These are phyloP conservation scores for Clarias laeviceps DNA, from an alignment of 2,797 vertebrate species.

Conservation along the genomic window DNA sequence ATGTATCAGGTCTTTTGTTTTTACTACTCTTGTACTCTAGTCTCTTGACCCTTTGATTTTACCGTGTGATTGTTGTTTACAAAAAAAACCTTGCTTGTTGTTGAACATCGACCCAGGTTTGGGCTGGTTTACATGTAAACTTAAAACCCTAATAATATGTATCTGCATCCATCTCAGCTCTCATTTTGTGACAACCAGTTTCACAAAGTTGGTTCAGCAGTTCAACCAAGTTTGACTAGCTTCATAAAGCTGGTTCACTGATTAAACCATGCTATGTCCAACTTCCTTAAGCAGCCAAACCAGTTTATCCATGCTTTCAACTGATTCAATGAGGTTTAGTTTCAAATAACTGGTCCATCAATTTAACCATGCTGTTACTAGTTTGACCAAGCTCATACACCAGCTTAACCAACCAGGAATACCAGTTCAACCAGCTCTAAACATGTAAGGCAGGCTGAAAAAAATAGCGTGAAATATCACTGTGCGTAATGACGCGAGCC, in stretches of 20 bases:
- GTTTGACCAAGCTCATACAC: background rate
- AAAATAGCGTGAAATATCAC: constrained; percentile 37
- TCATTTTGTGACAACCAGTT: too few relatives aligned
- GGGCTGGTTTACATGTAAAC: too few relatives aligned
- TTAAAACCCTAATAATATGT: too few relatives aligned
- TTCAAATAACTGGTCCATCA: background rate
- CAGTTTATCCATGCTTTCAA: background rate
- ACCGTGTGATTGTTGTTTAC: too few relatives aligned
- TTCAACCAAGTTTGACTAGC: background rate
- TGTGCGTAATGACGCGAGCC: constrained; percentile 28
- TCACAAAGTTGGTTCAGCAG: background rate
- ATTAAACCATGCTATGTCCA: background rate
- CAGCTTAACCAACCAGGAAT: background rate
- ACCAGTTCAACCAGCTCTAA: background rate
- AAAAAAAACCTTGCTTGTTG: too few relatives aligned
- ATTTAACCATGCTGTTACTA: background rate
- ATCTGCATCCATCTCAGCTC: too few relatives aligned
- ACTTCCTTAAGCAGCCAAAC: background rate
- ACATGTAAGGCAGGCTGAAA: background rate
- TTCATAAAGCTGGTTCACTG: background rate
- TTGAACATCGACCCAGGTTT: too few relatives aligned
- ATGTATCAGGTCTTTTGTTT: too few relatives aligned
- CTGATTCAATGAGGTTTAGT: too few relatives aligned
- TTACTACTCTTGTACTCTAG: too few relatives aligned
- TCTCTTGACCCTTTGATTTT: too few relatives aligned